Conservation (phyloP, 2,797 vertebrate genomes). For the Arctocebus calabarensis region DNA sequence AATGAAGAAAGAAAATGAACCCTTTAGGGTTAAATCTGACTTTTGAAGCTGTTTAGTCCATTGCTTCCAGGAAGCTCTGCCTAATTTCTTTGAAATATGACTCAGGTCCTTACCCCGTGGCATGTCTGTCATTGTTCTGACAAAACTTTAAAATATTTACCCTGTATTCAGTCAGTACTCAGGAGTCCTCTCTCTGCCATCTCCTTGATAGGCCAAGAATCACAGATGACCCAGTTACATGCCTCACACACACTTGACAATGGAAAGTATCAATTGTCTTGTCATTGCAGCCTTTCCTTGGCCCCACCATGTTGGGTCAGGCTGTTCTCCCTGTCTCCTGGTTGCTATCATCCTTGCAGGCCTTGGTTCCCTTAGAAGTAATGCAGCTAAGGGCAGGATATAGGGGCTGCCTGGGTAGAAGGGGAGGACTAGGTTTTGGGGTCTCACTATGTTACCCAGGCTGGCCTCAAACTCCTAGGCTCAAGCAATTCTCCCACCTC, state of each 20-base stretch:
- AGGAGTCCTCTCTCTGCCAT: not conserved
- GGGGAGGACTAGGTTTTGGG: not conserved
- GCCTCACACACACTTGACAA: not conserved
- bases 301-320: not conserved
- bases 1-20: not conserved
- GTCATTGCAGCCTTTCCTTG: not conserved
- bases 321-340: not conserved
- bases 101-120: slow-evolving; percentile 53
- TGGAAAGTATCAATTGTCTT: not conserved
- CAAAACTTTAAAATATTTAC: slow-evolving; percentile 62
- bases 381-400: not conserved
- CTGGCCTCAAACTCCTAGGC: not conserved
- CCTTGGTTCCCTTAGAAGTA: not conserved
- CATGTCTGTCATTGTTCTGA: slow-evolving; percentile 44
- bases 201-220: not conserved
- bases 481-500: not conserved
- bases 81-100: slow-evolving; percentile 74
- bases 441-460: not conserved
- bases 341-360: not conserved
- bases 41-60: not conserved
- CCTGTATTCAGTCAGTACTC: not conserved
- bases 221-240: not conserved
- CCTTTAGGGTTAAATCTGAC: not conserved
- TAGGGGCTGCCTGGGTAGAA: not conserved
- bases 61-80: slow-evolving; percentile 56